Base-by-base conservation (phyloP, 2,797 vertebrate genomes). In the Crenuchus spilurus region DNA sequence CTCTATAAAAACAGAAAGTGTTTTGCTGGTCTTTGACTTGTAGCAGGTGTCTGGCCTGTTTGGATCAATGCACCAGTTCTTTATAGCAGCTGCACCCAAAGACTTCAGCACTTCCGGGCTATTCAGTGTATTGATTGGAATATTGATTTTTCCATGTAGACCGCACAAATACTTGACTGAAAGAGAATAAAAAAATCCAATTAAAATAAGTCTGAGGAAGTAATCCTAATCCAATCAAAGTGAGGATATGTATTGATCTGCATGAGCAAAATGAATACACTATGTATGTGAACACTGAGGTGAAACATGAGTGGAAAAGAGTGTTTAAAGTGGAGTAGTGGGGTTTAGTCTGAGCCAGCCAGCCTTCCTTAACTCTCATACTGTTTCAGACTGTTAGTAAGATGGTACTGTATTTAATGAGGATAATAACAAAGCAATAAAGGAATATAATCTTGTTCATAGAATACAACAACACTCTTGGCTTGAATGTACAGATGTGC, bases 61-160 rank as follows among this genome's bases (percentile, higher is more conserved):
- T 28, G 44, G 24, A 18, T 42, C 35, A 33, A 78, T 84, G 63
- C 63, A 70, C 28, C 65, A 64, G 74, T 51, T 79, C 2, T 51
- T 35, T 18, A 18, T 52, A 70, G 20, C 81, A 66, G 83, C 80
- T 84, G 74, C 37, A 57, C 37, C 37, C 4, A n/a, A 51, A 24
- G 22, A 33, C 39, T 18, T 58, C 22, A 30, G 48, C 81, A 85
- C 84, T 84, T 90, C 65, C 77, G 71, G 76, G 67, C 83, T 74
- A 73, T 4, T 44, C 67, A 72, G 49, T 65, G 86, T 61, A 91
- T 92, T 86, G 91, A 93, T 91, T 91, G 82, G 76, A 49, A 49
- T 81, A 92, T 92, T 92, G 91, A 92, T 93, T 92, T 91, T 90
- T 85, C 83, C 85, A 86, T 82, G 68, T 75, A 84, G 84, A 82